These are phyloP conservation scores for Casuarius casuarius DNA, from an alignment of 2,113 vertebrate genomes.

Conservation along the genomic window DNA sequence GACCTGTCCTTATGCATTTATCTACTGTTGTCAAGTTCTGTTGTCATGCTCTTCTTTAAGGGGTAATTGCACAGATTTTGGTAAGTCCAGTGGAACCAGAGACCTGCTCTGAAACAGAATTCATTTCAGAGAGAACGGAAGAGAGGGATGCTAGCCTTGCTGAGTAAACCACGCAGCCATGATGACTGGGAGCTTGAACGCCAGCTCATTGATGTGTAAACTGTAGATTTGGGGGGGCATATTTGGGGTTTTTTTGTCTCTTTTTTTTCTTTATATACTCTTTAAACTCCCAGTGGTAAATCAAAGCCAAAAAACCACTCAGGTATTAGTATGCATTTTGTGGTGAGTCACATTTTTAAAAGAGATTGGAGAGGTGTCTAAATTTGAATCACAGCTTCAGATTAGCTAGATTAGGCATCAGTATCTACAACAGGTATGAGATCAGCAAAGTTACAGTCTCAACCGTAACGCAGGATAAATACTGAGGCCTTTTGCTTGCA, in stretches of 20 bases:
- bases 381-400: background rate
- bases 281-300: background rate
- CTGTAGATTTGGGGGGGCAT: background rate
- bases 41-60: background rate
- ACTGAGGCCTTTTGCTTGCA: background rate
- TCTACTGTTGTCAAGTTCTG: background rate
- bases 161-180: background rate
- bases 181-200: background rate
- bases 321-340: background rate
- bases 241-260: rapidly evolving
- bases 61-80: background rate
- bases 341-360: background rate
- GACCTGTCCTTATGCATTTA: background rate
- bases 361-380: background rate
- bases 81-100: background rate
- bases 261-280: background rate
- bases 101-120: background rate
- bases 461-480: background rate
- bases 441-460: background rate
- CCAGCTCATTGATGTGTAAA: background rate
- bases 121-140: background rate
- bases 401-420: background rate
- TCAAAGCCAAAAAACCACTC: background rate
- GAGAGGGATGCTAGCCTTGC: background rate
- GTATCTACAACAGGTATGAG: background rate